These are phyloP conservation scores for Drosophila algonquin DNA, from an alignment of 2,888 invertebrate genomes.

Conservation along the genomic window DNA sequence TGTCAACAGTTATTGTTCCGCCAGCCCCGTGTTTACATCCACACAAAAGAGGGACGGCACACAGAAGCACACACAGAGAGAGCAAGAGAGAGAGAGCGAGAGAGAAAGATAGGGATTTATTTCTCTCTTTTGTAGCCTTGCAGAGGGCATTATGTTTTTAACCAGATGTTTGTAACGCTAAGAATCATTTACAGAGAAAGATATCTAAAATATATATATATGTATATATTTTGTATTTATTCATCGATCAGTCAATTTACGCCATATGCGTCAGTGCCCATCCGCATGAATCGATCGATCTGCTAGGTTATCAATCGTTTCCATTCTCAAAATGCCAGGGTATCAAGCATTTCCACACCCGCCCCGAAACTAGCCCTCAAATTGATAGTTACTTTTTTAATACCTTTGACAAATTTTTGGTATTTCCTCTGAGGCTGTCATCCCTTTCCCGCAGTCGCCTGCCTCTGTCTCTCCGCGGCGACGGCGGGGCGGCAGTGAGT, in stretches of 20 bases:
- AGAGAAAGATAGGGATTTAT: slow-evolving; percentile 27
- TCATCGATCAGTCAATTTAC: too few species aligned
- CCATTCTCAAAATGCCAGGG: too few species aligned
- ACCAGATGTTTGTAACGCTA: background rate
- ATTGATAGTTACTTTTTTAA: slow-evolving; percentile 39
- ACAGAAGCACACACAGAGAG: background rate
- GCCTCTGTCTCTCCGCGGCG: too few species aligned
- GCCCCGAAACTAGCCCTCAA: background rate
- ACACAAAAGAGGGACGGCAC: slow-evolving; percentile 40
- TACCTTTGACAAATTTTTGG: slow-evolving; percentile 72
- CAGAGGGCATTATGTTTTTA: background rate
- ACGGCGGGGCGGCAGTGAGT: too few species aligned
- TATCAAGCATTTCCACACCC: background rate
- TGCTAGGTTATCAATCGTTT: too few species aligned
- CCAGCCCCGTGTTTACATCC: slow-evolving; percentile 70
- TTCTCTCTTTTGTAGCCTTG: background rate
- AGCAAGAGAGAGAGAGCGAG: slow-evolving; percentile 1
- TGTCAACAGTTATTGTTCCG: slow-evolving; percentile 77
- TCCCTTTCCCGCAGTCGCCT: background rate
- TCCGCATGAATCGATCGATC: too few species aligned
- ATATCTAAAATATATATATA: background rate
- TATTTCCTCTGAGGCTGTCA: slow-evolving; percentile 22
- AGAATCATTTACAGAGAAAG: background rate
- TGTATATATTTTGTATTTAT: too few species aligned
- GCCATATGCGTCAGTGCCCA: too few species aligned